Conservation (phyloP, 2,113 vertebrate species). For the Tretioscincus oriximinensis region DNA sequence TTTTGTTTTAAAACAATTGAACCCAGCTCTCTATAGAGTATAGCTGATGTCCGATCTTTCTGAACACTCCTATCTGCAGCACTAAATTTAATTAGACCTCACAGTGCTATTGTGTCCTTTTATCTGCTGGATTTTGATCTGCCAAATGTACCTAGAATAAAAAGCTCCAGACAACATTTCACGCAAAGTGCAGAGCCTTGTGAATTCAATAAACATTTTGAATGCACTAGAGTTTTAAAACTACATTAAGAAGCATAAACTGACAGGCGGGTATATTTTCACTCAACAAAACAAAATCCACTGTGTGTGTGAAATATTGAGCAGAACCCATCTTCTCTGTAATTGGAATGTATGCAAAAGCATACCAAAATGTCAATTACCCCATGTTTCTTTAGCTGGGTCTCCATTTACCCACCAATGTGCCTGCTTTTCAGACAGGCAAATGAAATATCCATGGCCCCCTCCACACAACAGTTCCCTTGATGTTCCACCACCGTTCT, state of each 20-base stretch:
- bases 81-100: conserved; percentile 30
- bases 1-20: background rate
- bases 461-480: no score
- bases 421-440: no score
- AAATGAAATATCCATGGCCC: no score
- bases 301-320: background rate
- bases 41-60: conserved; percentile 3
- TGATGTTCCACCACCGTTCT: no score
- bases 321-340: background rate
- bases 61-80: conserved; percentile 6
- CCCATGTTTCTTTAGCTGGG: no score
- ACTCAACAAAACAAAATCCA: background rate
- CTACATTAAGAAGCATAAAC: background rate
- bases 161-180: conserved; percentile 14
- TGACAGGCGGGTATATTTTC: background rate
- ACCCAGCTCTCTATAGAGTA: background rate
- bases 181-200: background rate
- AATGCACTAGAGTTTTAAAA: background rate
- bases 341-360: background rate
- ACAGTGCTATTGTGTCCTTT: conserved; percentile 10
- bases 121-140: conserved; percentile 27
- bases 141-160: conserved; percentile 17
- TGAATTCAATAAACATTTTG: background rate
- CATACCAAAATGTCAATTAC: background rate
- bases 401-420: no score